Evolutionary conservation across 2,797 vertebrate species (phyloP), one percentile per base, ranked within the genome.

Genomic region (Brotula barbata): DNA sequence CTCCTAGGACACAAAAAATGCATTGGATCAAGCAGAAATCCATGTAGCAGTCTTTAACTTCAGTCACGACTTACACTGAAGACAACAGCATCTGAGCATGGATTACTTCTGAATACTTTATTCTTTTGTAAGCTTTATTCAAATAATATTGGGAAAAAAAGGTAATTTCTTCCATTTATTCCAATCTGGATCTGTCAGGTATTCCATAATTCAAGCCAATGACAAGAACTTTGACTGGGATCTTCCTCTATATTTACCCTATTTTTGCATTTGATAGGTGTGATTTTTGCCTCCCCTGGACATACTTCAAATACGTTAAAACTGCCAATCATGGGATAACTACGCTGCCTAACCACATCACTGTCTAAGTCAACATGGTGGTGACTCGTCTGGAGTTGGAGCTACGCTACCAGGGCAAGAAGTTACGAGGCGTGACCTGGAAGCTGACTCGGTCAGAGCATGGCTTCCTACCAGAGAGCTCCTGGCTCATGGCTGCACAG

Each of bases 341-440:
- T 14, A 37, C 15, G 0, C 33, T 34, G 7, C 23, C 15, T 20
- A 7, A 41, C 13, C 9, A 51, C 15, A 6, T 31, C n/a, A 50
- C 49, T 42, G 6, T 57, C 45, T 42, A 20, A 65, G 5, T 56
- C 58, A 76, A 57, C 80, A 97, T 96, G 95, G 94, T 92, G 80
- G 89, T 98, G 77, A 97, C 95, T n/a, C 93, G 90, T 71, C 85
- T 98, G 80, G 92, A 94, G 65, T 43, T 98, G 84, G 89, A 98
- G 87, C 87, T 98, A 15, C 81, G 91, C 80, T 98, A 96, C 80
- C 92, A 93, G 41, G 94, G 92, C 49, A 90, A 83, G 81, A 96
- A 95, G 77, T 88, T 98, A 42, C 90, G 94, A 51, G 94, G 94
- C 25, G 93, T 98, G 85, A 94, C 91, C 37, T 97, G 95, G 87